Evolutionary conservation across 2,888 invertebrate species (phyloP), one percentile per base, ranked within the genome.

Genomic region (Sphecodes monilicornis): DNA sequence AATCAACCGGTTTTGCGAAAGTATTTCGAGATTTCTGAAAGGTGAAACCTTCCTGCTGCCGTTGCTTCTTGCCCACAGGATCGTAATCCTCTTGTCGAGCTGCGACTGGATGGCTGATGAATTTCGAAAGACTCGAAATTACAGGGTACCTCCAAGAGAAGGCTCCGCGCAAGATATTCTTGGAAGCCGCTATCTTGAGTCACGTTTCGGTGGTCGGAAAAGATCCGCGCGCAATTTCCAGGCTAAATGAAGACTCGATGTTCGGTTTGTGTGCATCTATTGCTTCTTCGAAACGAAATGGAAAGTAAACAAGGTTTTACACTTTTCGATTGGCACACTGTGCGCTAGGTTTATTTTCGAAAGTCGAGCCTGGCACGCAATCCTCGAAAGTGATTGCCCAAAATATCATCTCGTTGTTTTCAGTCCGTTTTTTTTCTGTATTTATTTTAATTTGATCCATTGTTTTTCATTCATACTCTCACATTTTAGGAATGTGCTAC

Each of bases 1-100:
- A 76, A 82, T 82, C 68, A 82, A 82, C 82, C 75, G 83, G 83
- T 83, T 82, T 50, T 60, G 69, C 11, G 32, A 46, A 76, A 50
- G 16, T 26, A 46, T n/a, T 73, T 39, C 36, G n/a, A n/a, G 29
- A 46, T 70, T 70, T 46, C 18, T 5, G 29, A 32, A 22, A 29
- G n/a, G 71, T 22, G 71, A 71, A 71, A 71, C 46, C 71, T 50
- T 60, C 60, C 29, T 60, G 60, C 18, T 29, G 29, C 60, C 60
- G 29, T 16, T 29, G 16, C 60, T 60, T 60, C 60, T 18, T 18
- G 60, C 8, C 29, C 4, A 0, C 26, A 60, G 29, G 29, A 16
- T 60, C 60, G 32, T 66, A 66, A 66, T 36, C 32, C 66, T 66
- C 36, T 36, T 32, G 36, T 36, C 18, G 66, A 36, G 29, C 18